Percentiles rank a stretch among this genome's conserved stretches.
Conservation (phyloP, 2,888 invertebrate species). For the Calameuta pallipes region DNA sequence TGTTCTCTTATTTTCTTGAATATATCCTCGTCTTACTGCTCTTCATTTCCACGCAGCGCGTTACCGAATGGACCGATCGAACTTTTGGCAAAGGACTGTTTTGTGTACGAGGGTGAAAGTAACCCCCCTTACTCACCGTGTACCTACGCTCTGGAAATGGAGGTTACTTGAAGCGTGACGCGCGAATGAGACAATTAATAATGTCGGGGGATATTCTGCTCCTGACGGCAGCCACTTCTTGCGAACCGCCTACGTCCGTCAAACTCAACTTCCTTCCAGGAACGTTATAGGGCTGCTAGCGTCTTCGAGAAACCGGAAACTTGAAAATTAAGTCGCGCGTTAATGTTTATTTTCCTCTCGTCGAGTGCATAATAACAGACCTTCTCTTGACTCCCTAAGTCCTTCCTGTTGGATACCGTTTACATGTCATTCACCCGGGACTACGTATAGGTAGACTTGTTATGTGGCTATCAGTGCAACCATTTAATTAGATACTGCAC, state of each 20-base stretch:
- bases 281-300: not conserved
- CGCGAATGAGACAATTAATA: slow-evolving; percentile 26
- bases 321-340: slow-evolving; percentile 8
- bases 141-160: not conserved
- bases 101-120: not conserved
- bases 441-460: not conserved
- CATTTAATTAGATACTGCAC: not conserved
- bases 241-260: slow-evolving; percentile 2
- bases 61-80: not conserved
- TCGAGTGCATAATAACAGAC: not conserved
- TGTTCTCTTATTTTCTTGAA: not conserved
- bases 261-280: not conserved
- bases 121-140: not conserved
- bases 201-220: slow-evolving; percentile 29
- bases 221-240: slow-evolving; percentile 2
- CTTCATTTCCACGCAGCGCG: not conserved
- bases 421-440: not conserved
- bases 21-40: not conserved
- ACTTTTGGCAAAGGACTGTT: not conserved
- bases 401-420: not conserved
- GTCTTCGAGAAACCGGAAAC: not conserved
- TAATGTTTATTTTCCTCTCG: not conserved
- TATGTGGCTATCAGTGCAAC: not conserved
- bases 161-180: not conserved
- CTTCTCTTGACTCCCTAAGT: not conserved